phyloP scores from a whole-genome alignment of 2,888 invertebrate genomes.

The Sinhomidia bicolor region DNA sequence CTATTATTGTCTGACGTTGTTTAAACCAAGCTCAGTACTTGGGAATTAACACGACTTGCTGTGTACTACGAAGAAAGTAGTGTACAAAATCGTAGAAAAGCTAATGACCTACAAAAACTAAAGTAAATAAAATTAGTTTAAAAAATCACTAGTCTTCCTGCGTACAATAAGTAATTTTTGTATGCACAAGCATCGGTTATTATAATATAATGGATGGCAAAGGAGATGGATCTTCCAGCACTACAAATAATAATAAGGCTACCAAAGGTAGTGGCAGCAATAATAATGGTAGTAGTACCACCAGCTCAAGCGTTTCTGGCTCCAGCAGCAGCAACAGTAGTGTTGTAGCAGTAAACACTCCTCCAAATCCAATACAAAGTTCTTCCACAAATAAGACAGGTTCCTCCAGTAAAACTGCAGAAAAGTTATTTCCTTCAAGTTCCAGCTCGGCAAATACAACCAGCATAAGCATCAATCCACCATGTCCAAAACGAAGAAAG shows the following conservation, averaged over 20 bases:
- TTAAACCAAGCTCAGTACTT: too few relatives aligned
- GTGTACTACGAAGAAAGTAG: too few relatives aligned
- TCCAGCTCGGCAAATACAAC: neutral
- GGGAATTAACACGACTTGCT: too few relatives aligned
- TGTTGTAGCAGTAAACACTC: constrained; percentile 18
- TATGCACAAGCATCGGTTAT: neutral
- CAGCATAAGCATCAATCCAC: neutral
- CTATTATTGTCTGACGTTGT: too few relatives aligned
- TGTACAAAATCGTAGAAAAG: too few relatives aligned
- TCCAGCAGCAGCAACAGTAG: neutral
- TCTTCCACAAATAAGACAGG: neutral
- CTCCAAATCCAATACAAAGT: constrained; percentile 31
- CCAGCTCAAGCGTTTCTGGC: neutral
- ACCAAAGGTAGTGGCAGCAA: neutral
- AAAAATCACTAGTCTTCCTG: too few relatives aligned
- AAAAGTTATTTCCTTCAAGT: neutral
- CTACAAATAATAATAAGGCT: neutral
- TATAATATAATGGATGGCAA: neutral
- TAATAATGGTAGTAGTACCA: constrained; percentile 3
- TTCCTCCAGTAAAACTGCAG: neutral
- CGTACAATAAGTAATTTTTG: too few relatives aligned
- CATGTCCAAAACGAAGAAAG: constrained; percentile 57
- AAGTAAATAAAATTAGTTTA: too few relatives aligned
- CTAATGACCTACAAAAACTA: too few relatives aligned
- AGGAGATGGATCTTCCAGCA: constrained; percentile 16